These are phyloP conservation scores for Flabesymbios commensalis DNA, from an alignment of 2,888 invertebrate genomes.

Conservation along the genomic window DNA sequence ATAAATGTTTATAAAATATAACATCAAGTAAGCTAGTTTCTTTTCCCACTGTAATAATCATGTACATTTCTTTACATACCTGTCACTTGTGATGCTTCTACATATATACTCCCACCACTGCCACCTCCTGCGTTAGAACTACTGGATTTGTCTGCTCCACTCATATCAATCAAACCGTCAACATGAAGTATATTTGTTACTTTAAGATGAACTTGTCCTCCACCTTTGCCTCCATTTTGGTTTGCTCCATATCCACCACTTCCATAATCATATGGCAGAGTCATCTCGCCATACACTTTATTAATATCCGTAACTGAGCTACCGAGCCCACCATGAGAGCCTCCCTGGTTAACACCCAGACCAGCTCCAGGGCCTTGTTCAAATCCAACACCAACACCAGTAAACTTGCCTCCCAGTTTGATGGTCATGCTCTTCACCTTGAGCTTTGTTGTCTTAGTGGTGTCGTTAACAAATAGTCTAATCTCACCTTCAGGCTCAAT, in stretches of 20 bases:
- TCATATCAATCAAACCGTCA: constrained; percentile 13
- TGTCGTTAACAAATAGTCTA: no score
- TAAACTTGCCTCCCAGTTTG: constrained; percentile 34
- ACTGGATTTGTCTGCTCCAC: constrained; percentile 2
- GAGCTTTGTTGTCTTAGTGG: constrained; percentile 34
- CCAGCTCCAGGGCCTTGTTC: constrained; percentile 35
- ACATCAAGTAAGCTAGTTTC: no score
- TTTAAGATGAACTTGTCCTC: constrained; percentile 12
- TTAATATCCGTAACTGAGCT: constrained; percentile 20
- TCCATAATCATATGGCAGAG: constrained; percentile 37
- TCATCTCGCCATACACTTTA: constrained; percentile 39
- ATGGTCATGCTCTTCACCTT: constrained; percentile 33
- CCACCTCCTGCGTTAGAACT: constrained; percentile 4
- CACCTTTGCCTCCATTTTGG: constrained; percentile 32
- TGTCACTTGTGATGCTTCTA: no score
- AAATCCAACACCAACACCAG: constrained; percentile 38
- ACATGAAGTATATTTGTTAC: neutral
- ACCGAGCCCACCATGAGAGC: constrained; percentile 40
- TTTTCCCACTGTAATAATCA: no score
- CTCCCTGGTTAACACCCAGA: constrained; percentile 27
- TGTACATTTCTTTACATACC: no score
- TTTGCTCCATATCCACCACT: constrained; percentile 39
- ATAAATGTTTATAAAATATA: no score
- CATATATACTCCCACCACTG: constrained; percentile 8
- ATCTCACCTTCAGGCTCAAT: no score